These are phyloP conservation scores for Astatoreochromis straeleni DNA, from an alignment of 2,113 vertebrate genomes.

Conservation along the genomic window DNA sequence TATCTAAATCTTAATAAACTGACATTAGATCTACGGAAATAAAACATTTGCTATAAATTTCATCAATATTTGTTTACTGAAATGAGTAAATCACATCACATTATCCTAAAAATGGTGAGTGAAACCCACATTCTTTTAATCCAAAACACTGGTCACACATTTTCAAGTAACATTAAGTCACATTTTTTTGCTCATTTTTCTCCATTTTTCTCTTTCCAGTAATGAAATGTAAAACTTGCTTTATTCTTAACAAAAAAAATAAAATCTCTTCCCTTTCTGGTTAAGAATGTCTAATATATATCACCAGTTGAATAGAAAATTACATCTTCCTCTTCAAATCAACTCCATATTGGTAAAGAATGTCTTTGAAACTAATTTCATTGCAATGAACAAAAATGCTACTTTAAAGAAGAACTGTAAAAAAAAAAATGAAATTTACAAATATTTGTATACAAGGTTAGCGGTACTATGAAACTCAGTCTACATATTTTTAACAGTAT, in stretches of 20 bases:
- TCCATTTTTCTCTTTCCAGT: not conserved
- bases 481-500: not conserved
- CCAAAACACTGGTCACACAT: not conserved
- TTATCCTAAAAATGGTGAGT: not conserved
- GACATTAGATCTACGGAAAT: rapidly evolving
- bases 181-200: not conserved
- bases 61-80: not conserved
- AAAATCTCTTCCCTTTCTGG: not conserved
- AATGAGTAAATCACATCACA: not conserved
- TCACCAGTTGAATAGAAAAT: not conserved
- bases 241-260: not conserved
- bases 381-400: not conserved
- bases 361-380: not conserved
- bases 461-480: not conserved
- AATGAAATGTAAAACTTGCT: not conserved
- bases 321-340: rapidly evolving
- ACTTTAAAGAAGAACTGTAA: not conserved
- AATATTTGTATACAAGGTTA: rapidly evolving
- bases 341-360: not conserved
- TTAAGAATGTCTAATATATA: not conserved
- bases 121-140: not conserved
- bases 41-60: not conserved
- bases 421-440: not conserved
- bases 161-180: not conserved
- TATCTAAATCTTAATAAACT: not conserved